Base-by-base conservation (phyloP, 2,888 invertebrate genomes). In the Endotricha flammealis region DNA sequence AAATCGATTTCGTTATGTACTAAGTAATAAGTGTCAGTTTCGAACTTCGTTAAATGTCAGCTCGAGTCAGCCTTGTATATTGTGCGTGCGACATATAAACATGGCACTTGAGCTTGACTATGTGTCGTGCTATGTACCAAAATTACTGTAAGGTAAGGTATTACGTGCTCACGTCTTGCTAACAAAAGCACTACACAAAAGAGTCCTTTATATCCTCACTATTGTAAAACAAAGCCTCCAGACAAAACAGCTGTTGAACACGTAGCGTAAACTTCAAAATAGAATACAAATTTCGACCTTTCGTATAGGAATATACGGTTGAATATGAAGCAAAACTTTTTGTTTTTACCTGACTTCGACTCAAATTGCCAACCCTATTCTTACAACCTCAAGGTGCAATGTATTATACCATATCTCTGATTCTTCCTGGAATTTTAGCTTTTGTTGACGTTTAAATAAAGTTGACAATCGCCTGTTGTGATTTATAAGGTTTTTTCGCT, bases 211-310 rank as follows among this genome's bases (percentile, higher is more conserved):
- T 13, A 14, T 14, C 32, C 24, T 13, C 14, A 23, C 11, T 9
- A 13, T n/a, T 22, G 31, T 24, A 23, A 24, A 32, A 32, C 23
- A 14, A 24, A 17, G 23, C 12, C 22, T 12, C 23, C 24, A 32
- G 32, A 32, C 32, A 32, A 24, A 32, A 32, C 32, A 32, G 32
- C 32, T 32, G 23, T 32, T 32, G 22, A 23, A 23, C 32, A 32
- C 32, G 32, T 24, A 32, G 23, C 14, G n/a, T 20, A 20, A 20
- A 20, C 20, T 20, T 20, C 7, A 20, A 20, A 2, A 6, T 20
- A 20, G n/a, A 20, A n/a, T 7, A 4, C 20, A 20, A 4, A 4
- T 20, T 20, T n/a, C n/a, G n/a, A n/a, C n/a, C n/a, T n/a, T n/a
- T n/a, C n/a, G n/a, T n/a, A n/a, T n/a, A n/a, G n/a, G n/a, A n/a